A percentile compares a stretch with the other conserved stretches of the same genome.
Evolutionary conservation across 2,888 invertebrate species (phyloP).

Genomic region (Chrysomela aeneicollis): DNA sequence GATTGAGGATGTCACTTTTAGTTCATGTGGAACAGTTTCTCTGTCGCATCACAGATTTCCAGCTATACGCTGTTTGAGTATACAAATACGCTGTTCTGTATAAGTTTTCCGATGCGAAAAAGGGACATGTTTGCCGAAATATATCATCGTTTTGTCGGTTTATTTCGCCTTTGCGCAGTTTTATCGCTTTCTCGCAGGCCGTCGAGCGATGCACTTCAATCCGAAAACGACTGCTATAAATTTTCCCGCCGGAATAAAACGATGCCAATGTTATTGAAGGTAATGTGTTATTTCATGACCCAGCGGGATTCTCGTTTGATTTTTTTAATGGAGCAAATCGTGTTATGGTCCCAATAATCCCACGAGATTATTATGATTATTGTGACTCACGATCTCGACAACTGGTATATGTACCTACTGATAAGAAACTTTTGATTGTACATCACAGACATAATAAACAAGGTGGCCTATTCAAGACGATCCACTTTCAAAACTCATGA

Average conservation of each 20-base stretch:
- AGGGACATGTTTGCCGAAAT: slow-evolving; percentile 42
- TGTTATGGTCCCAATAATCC: no score
- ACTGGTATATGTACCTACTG: no score
- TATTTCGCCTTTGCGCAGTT: slow-evolving; percentile 53
- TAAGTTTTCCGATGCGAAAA: slow-evolving; percentile 28
- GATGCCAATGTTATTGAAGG: slow-evolving; percentile 48
- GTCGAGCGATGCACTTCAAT: slow-evolving; percentile 54
- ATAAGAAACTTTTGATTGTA: no score
- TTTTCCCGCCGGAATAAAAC: slow-evolving; percentile 52
- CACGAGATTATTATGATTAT: no score
- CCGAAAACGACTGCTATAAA: slow-evolving; percentile 51
- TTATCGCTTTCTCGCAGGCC: slow-evolving; percentile 56
- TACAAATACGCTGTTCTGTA: slow-evolving; percentile 21
- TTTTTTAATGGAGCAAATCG: no score
- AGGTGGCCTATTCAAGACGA: no score
- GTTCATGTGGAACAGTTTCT: not conserved
- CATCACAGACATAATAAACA: no score
- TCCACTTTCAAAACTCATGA: no score
- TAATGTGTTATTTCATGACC: slow-evolving; percentile 52
- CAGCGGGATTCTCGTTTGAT: slow-evolving; percentile 42
- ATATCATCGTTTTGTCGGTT: slow-evolving; percentile 56
- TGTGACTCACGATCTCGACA: no score
- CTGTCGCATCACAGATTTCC: not conserved
- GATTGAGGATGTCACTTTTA: not conserved
- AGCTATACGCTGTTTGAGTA: no score